Base-by-base conservation (phyloP, 2,797 vertebrate genomes). In the Buphagus erythrorhynchus region DNA sequence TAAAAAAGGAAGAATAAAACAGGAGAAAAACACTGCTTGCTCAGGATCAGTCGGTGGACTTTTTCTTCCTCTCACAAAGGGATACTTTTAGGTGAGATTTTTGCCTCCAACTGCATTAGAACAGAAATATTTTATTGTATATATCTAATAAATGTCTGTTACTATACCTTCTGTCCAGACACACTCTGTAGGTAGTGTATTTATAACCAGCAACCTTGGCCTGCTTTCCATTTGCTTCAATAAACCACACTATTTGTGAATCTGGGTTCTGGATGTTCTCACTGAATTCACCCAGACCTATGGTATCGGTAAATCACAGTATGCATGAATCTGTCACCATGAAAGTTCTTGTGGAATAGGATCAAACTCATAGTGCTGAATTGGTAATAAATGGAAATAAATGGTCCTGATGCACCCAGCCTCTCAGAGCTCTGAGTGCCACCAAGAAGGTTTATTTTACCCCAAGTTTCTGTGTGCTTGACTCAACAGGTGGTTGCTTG, bases 41-140 rank as follows among this genome's bases (percentile, higher is more conserved):
- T 62, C 16, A 14, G 42, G 48, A 29, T 57, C 0, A 0, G 22
- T 17, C 0, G 0, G n/a, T 28, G 13, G 13, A 62, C 22, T 20
- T 54, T 36, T 35, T 55, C n/a, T 42, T 62, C 24, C 24, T 57
- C 11, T 36, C 18, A 62, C 4, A 18, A 48, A 54, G 10, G 5
- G 11, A 46, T 59, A 22, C 6, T 24, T 75, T 25, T 17, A 33
- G 11, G 28, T 29, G 36, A 63, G 24, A 33, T 16, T 57, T 82
- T 36, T 62, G 16, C 28, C 20, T 76, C 43, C 16, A 63, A 10
- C 20, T 63, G 36, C 24, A 18, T 51, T 69, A 43, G 57, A 69
- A 62, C 11, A 69, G 57, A n/a, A 33, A 57, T 63, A 49, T 51
- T 76, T 69, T 31, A 33, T 33, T 69, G 13, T n/a, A 49, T 43